Evolutionary conservation across 2,888 invertebrate species (phyloP).

Genomic region (Rhingia rostrata): DNA sequence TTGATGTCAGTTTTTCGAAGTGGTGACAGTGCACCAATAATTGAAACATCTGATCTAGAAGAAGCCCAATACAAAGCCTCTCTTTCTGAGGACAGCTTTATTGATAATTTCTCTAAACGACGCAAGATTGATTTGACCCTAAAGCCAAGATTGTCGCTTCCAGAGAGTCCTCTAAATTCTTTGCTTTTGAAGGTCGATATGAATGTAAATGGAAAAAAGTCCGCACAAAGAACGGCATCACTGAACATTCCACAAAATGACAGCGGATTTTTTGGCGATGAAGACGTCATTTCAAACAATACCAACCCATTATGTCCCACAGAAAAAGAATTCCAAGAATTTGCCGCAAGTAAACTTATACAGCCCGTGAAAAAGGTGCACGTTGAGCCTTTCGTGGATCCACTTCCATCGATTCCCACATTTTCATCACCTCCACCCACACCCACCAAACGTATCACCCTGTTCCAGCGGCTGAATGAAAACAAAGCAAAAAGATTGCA

Average conservation of each 20-base stretch:
- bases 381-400: conserved; percentile 75
- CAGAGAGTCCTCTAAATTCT: conserved; percentile 78
- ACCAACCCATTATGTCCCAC: conserved; percentile 72
- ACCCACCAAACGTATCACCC: conserved; percentile 76
- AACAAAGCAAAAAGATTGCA: conserved; percentile 76
- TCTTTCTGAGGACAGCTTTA: conserved; percentile 78
- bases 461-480: conserved; percentile 76
- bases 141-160: conserved; percentile 75
- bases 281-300: conserved; percentile 24
- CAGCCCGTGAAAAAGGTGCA: conserved; percentile 76
- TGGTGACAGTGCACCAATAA: conserved; percentile 69
- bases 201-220: conserved; percentile 53
- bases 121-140: conserved; percentile 77
- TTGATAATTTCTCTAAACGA: conserved; percentile 81
- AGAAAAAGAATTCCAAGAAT: conserved; percentile 76
- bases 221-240: conserved; percentile 4
- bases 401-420: conserved; percentile 68
- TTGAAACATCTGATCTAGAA: conserved; percentile 76
- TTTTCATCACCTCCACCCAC: conserved; percentile 75
- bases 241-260: conserved; percentile 50
- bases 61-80: conserved; percentile 76
- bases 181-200: conserved; percentile 80
- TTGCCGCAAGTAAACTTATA: conserved; percentile 70
- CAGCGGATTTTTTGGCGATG: conserved; percentile 46
- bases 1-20: conserved; percentile 76